These are phyloP conservation scores for Ptychobarbus kaznakovi DNA, from an alignment of 2,797 vertebrate genomes.

Conservation along the genomic window DNA sequence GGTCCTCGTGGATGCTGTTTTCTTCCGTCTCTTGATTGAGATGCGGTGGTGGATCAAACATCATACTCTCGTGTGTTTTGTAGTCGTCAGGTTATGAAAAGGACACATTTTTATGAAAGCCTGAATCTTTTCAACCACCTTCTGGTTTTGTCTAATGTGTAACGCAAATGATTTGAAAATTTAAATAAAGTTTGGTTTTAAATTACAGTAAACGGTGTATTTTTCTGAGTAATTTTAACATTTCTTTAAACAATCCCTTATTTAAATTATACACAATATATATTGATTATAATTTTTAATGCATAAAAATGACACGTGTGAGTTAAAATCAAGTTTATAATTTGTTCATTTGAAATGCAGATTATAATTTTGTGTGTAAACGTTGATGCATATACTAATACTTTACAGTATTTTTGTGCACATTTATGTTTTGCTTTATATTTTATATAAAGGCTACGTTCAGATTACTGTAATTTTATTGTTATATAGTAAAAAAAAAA, in stretches of 20 bases:
- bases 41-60: neutral
- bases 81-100: neutral
- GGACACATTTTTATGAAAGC: slow-evolving; percentile 5
- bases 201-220: neutral
- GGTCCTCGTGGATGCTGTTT: no score
- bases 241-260: neutral
- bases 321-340: no score
- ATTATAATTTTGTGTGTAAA: no score
- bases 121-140: neutral
- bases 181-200: neutral
- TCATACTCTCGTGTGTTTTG: neutral
- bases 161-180: neutral
- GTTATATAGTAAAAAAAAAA: no score
- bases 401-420: no score
- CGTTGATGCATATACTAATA: no score
- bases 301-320: no score
- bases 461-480: no score
- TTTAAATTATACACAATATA: no score
- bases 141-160: neutral
- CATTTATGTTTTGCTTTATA: no score
- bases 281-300: neutral
- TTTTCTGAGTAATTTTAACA: neutral
- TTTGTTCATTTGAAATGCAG: no score
- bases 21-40: neutral
- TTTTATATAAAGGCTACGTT: no score